phyloP scores from a whole-genome alignment of 2,888 invertebrate species.

The Phengaris alcon region DNA sequence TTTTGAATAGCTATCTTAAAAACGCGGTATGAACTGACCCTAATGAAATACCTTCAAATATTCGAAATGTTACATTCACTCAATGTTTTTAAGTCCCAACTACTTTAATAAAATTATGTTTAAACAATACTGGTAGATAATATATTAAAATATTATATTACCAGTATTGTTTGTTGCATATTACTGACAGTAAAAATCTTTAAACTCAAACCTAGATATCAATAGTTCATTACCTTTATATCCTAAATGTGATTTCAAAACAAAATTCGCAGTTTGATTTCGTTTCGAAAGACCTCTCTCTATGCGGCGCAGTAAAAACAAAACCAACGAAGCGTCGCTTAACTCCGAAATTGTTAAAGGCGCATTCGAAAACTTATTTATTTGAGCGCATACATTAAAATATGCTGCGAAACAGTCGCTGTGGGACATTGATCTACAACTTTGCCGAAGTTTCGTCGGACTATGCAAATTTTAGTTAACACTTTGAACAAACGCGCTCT shows the following conservation, averaged over 20 bases:
- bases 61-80: too few relatives aligned
- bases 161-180: too few relatives aligned
- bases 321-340: conserved; percentile 6
- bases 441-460: conserved; percentile 57
- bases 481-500: conserved; percentile 59
- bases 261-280: neutral
- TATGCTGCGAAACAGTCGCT: conserved; percentile 45
- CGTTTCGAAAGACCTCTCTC: neutral
- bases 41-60: too few relatives aligned
- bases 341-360: conserved; percentile 28
- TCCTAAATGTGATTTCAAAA: neutral
- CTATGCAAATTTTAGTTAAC: conserved; percentile 70
- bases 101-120: too few relatives aligned
- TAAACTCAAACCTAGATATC: neutral
- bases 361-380: conserved; percentile 36
- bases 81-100: too few relatives aligned
- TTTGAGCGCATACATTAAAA: conserved; percentile 44
- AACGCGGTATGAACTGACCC: too few relatives aligned
- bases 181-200: too few relatives aligned
- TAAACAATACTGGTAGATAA: too few relatives aligned
- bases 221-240: neutral
- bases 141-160: too few relatives aligned
- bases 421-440: conserved; percentile 54
- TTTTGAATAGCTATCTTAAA: too few relatives aligned
- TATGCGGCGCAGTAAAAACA: conserved; percentile 8